These are phyloP conservation scores for Xyliphius kryptos DNA, from an alignment of 2,113 vertebrate genomes.

Conservation along the genomic window DNA sequence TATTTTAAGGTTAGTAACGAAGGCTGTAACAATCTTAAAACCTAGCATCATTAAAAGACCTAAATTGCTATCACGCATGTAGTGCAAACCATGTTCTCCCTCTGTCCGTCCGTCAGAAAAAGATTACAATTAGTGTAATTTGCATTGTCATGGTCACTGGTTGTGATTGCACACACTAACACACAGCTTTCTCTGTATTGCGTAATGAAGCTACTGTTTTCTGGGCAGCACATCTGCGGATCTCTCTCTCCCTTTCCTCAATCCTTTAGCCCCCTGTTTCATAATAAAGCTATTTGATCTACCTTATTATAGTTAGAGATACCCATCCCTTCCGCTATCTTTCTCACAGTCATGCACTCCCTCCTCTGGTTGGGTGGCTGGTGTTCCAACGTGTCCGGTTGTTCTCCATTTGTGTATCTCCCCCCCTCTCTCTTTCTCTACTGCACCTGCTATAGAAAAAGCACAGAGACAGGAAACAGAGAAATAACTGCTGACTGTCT, in stretches of 20 bases:
- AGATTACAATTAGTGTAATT: not conserved
- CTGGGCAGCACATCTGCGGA: slow-evolving; percentile 43
- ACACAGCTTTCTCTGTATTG: slow-evolving; percentile 48
- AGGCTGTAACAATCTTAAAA: too few relatives aligned
- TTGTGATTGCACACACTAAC: slow-evolving; percentile 6
- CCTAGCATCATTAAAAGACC: too few relatives aligned
- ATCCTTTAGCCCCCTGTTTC: slow-evolving; percentile 24
- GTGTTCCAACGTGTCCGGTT: slow-evolving; percentile 40
- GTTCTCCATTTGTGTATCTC: slow-evolving; percentile 48
- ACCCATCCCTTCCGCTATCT: slow-evolving; percentile 11
- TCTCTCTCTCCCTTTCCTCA: too few relatives aligned
- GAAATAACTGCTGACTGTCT: slow-evolving; percentile 51
- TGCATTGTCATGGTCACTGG: not conserved
- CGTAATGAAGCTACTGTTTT: slow-evolving; percentile 46
- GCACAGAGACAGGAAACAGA: slow-evolving; percentile 47
- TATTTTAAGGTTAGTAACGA: too few relatives aligned
- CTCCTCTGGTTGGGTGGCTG: slow-evolving; percentile 41
- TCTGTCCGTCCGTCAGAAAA: too few relatives aligned
- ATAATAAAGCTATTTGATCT: slow-evolving; percentile 37
- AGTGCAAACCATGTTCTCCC: too few relatives aligned
- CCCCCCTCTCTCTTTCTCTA: slow-evolving; percentile 35
- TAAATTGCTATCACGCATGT: too few relatives aligned
- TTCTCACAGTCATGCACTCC: slow-evolving; percentile 30
- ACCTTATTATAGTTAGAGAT: slow-evolving; percentile 20
- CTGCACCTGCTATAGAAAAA: slow-evolving; percentile 43